These are phyloP conservation scores for Illadopsis cleaveri DNA, from an alignment of 2,113 vertebrate species.

Conservation along the genomic window DNA sequence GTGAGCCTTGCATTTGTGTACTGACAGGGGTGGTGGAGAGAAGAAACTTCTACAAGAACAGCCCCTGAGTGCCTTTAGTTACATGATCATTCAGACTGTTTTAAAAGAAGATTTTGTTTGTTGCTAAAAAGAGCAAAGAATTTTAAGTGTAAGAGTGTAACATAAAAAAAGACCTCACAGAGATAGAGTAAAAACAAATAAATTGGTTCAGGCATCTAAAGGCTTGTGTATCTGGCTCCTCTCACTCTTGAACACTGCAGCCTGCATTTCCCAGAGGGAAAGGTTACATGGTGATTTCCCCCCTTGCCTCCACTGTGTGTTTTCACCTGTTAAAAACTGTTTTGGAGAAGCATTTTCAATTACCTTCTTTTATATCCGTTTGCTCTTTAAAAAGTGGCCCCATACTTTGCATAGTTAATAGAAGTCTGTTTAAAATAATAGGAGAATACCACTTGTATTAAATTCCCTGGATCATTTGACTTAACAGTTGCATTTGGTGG, in stretches of 20 bases:
- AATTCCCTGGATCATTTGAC: constrained; percentile 41
- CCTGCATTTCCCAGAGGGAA: neutral
- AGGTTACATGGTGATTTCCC: neutral
- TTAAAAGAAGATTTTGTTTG: neutral
- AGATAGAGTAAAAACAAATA: neutral
- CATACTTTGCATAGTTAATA: constrained; percentile 27
- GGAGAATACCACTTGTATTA: neutral
- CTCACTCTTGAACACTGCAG: neutral
- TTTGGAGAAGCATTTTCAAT: neutral
- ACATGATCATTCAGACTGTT: neutral
- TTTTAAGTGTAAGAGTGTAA: neutral
- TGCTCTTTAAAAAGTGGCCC: neutral
- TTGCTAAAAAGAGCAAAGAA: neutral
- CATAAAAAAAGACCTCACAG: neutral
- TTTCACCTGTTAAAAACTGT: neutral
- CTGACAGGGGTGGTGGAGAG: neutral
- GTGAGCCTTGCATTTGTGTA: neutral
- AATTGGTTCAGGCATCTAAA: neutral
- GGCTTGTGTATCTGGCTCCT: neutral
- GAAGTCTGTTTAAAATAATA: constrained; percentile 37
- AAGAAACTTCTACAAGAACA: neutral
- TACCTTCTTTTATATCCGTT: neutral
- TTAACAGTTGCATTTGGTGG: constrained; percentile 32
- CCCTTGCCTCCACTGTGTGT: neutral
- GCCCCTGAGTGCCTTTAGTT: neutral